These are phyloP conservation scores for Oscheius sp. DNA, from an alignment of 2,888 invertebrate species.

Conservation along the genomic window DNA sequence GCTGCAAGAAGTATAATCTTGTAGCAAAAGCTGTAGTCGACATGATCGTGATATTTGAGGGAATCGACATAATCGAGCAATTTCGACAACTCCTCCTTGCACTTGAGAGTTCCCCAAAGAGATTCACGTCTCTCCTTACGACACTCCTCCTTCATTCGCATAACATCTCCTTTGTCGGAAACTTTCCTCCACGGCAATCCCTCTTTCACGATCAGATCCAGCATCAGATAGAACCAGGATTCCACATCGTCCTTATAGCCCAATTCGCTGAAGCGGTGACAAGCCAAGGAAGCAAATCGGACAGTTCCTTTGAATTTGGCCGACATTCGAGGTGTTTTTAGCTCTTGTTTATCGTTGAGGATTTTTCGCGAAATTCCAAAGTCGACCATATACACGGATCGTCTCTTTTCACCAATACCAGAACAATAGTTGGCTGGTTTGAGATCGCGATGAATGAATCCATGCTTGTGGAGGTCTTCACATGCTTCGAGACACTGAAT, in stretches of 20 bases:
- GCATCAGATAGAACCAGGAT: constrained; percentile 49
- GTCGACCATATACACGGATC: constrained; percentile 51
- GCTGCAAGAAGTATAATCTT: constrained; percentile 37
- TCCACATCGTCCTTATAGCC: constrained; percentile 62
- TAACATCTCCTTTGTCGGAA: constrained; percentile 50
- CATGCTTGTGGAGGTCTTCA: constrained; percentile 61
- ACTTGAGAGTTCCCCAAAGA: constrained; percentile 36
- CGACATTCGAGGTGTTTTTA: constrained; percentile 39
- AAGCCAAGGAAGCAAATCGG: constrained; percentile 40
- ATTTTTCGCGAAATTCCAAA: constrained; percentile 52
- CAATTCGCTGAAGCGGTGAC: constrained; percentile 53
- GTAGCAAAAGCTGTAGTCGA: constrained; percentile 13
- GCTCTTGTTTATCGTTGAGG: constrained; percentile 22
- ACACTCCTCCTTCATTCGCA: constrained; percentile 47
- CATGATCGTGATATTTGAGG: constrained; percentile 10
- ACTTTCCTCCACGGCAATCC: constrained; percentile 56
- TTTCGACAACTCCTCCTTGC: constrained; percentile 45
- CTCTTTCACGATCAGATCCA: constrained; percentile 38
- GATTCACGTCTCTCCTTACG: constrained; percentile 40
- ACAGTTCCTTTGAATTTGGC: constrained; percentile 41
- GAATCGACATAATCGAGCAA: constrained; percentile 57
- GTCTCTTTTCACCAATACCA: constrained; percentile 34
- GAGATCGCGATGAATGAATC: constrained; percentile 54
- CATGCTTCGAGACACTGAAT: constrained; percentile 64
- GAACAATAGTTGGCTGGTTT: constrained; percentile 59